These are phyloP conservation scores for Muscidifurax raptorellus DNA, from an alignment of 1,140 invertebrate species.

Conservation along the genomic window DNA sequence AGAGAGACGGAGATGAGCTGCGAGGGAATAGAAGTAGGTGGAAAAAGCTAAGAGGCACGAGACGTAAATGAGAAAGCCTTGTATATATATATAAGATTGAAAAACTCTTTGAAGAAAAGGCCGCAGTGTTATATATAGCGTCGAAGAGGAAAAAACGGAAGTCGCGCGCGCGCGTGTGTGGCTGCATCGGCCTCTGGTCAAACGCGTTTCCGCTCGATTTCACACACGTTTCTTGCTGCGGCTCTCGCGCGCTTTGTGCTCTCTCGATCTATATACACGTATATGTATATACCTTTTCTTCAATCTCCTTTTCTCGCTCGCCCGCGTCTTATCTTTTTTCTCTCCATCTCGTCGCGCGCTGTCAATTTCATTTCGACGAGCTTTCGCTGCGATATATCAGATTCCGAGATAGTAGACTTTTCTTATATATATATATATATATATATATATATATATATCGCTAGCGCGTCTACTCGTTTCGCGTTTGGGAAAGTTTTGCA, in stretches of 20 bases:
- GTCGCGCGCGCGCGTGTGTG: background rate
- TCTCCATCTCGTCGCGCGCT: background rate
- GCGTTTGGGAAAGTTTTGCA: background rate
- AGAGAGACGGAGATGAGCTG: background rate
- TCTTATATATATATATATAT: background rate
- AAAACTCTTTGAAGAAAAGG: background rate
- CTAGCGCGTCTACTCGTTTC: background rate
- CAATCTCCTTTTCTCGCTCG: constrained; percentile 5
- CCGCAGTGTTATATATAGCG: too few relatives aligned
- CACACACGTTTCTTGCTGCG: constrained; percentile 15
- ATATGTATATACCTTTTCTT: background rate
- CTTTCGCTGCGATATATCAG: background rate
- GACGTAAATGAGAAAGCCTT: background rate
- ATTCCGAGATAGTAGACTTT: constrained; percentile 7
- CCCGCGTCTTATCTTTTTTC: background rate
- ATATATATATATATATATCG: background rate
- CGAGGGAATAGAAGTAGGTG: background rate
- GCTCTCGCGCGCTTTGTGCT: background rate
- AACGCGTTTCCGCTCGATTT: constrained; percentile 41
- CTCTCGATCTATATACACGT: background rate
- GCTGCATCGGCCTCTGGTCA: background rate
- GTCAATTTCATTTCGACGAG: constrained; percentile 31
- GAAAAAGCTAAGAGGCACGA: background rate
- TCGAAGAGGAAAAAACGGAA: background rate
- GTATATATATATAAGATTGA: too few relatives aligned